phyloP scores from a whole-genome alignment of 1,140 invertebrate species.

The Chlorops oryzae region DNA sequence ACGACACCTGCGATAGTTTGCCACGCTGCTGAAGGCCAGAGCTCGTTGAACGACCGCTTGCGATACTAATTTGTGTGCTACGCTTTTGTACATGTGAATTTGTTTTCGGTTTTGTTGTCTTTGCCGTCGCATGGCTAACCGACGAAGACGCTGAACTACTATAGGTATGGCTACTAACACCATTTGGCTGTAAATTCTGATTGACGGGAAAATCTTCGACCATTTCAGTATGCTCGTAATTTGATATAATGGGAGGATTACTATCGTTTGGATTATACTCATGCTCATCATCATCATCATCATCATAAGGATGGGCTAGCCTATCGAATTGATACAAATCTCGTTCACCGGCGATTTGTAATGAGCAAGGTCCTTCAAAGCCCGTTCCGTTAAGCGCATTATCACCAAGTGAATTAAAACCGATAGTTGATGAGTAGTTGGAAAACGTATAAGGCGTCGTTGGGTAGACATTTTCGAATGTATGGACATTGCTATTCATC shows the following conservation, averaged over 20 bases:
- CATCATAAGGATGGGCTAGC: constrained; percentile 13
- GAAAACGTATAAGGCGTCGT: constrained; percentile 16
- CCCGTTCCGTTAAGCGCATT: constrained; percentile 7
- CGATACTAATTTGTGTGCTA: constrained; percentile 14
- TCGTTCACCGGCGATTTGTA: constrained; percentile 31
- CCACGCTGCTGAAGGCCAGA: constrained; percentile 24
- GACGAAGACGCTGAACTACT: constrained; percentile 9
- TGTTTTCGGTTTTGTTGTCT: constrained; percentile 14
- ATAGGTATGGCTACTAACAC: constrained; percentile 5
- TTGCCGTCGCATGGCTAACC: constrained; percentile 3
- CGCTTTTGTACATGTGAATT: constrained; percentile 15
- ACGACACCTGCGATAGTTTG: constrained; percentile 37
- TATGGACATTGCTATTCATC: constrained; percentile 10
- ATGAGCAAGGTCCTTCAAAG: constrained; percentile 25
- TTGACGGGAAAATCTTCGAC: constrained; percentile 47
- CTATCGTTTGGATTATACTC: constrained; percentile 40
- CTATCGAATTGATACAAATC: constrained; percentile 20
- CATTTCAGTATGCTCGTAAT: constrained; percentile 43
- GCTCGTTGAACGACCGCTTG: constrained; percentile 7
- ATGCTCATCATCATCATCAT: constrained; percentile 20
- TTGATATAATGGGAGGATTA: constrained; percentile 39
- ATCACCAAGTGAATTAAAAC: constrained; percentile 6
- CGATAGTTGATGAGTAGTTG: constrained; percentile 9
- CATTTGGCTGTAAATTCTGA: constrained; percentile 25
- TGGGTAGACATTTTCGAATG: too few species aligned